Base-by-base conservation (phyloP, 2,888 invertebrate genomes). In the Machimus atricapillus region DNA sequence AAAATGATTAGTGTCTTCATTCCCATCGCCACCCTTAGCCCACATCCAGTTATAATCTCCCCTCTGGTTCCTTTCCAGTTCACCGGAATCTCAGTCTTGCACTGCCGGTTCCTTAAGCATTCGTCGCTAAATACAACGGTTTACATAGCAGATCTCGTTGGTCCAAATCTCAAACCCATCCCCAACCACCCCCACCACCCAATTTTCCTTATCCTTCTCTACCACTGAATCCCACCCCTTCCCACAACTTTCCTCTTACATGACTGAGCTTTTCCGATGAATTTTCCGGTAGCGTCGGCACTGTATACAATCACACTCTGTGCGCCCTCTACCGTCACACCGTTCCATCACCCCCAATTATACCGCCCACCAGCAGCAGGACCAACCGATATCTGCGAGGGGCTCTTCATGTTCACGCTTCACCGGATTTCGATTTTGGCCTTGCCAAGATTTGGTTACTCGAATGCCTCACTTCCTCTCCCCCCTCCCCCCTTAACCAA, bases 1-100 rank as follows among this genome's bases (percentile, higher is more conserved):
- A 86, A 86, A 86, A 86, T 86, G 86, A 86, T 86, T 86, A 79
- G 86, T 79, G 86, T 86, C 86, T 86, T 78, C 78, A 78, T 85
- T 85, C 73, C 74, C 85, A 52, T 27, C 66, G 14, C 27, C 37
- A 46, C 66, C 66, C 46, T 14, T 40, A 19, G 14, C 83, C 66
- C 52, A 52, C 52, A 52, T n/a, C n/a, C n/a, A 52, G 16, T 52
- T 52, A 52, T 52, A 46, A 16, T 37, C 83, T 73, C 5, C 66
- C 73, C 43, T 46, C 43, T 46, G 43, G 43, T 46, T 46, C 43
- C 43, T 46, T 56, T 27, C 56, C 56, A 82, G 12, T 34, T 76
- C 40, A 76, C 76, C 40, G 76, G 34, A 37, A 76, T 76, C 46
- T 46, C 46, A 27, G 43, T 46, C 79, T 46, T 27, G 19, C 74